Percentiles rank a stretch among this genome's conserved stretches.
phyloP scores from a whole-genome alignment of 2,113 vertebrate genomes.

The Xenus cinereus region DNA sequence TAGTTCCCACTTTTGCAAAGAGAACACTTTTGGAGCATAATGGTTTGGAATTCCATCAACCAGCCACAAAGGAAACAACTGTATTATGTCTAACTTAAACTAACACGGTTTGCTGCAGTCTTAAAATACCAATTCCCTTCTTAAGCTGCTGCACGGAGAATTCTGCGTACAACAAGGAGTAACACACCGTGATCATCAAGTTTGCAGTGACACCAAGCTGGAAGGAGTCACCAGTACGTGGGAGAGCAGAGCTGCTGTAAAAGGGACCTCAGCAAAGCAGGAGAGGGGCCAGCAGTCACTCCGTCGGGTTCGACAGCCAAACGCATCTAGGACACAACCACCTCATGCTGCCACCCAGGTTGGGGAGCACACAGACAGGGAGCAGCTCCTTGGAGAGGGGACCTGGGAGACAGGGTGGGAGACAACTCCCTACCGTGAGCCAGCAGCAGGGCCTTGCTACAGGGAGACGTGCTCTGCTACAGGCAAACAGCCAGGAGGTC shows the following conservation, averaged over 20 bases:
- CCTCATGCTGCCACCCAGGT: neutral
- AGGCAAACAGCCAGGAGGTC: neutral
- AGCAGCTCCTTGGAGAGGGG: neutral
- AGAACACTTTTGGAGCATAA: neutral
- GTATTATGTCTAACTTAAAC: neutral
- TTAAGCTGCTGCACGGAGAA: neutral
- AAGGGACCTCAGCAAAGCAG: neutral
- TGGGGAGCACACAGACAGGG: neutral
- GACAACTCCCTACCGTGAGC: neutral
- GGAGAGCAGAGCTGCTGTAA: neutral
- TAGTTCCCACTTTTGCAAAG: neutral
- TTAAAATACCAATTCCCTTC: neutral
- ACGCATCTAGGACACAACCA: neutral
- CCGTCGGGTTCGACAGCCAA: neutral
- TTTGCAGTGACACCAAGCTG: neutral
- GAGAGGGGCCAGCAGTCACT: neutral
- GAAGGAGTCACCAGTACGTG: neutral
- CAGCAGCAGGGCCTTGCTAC: neutral
- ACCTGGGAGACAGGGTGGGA: rapidly evolving
- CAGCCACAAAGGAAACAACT: neutral
- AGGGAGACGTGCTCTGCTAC: neutral
- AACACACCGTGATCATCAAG: neutral
- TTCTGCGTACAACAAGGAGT: neutral
- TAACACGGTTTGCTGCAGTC: neutral
- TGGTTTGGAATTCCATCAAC: neutral